These are phyloP conservation scores for Ptychadena robeensis DNA, from an alignment of 2,797 vertebrate genomes.

Conservation along the genomic window DNA sequence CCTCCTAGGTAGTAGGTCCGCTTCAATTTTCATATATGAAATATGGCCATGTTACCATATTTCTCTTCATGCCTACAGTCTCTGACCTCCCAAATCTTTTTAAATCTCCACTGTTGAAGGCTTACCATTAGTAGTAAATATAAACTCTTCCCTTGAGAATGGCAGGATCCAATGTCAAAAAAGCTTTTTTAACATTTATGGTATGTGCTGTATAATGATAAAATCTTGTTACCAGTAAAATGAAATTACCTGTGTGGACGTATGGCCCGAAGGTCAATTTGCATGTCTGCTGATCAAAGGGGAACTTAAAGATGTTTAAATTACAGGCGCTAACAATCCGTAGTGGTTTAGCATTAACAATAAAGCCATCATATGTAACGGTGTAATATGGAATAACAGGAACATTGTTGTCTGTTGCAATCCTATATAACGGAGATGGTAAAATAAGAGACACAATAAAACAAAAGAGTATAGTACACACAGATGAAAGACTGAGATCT, in stretches of 20 bases:
- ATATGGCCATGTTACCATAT: no score
- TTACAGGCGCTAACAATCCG: conserved; percentile 31
- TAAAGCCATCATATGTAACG: not conserved
- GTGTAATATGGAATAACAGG: not conserved
- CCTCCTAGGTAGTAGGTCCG: no score
- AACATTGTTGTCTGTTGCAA: not conserved
- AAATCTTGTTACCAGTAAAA: not conserved
- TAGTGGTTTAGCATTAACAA: not conserved
- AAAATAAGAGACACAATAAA: not conserved
- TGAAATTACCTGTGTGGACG: conserved; percentile 27
- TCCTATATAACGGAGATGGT: conserved; percentile 8
- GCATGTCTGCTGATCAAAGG: conserved; percentile 44
- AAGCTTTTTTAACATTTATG: not conserved
- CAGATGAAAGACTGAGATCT: no score
- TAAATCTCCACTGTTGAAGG: no score
- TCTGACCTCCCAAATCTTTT: no score
- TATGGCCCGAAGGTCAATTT: conserved; percentile 39
- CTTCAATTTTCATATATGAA: no score
- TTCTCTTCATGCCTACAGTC: no score
- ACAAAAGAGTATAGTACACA: no score
- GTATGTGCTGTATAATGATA: not conserved
- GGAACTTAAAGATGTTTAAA: conserved; percentile 32
- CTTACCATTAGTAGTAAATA: no score
- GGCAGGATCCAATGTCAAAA: no score
- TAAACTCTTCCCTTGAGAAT: no score